phyloP scores from a whole-genome alignment of 2,113 vertebrate genomes.

The Zosterops lateralis region DNA sequence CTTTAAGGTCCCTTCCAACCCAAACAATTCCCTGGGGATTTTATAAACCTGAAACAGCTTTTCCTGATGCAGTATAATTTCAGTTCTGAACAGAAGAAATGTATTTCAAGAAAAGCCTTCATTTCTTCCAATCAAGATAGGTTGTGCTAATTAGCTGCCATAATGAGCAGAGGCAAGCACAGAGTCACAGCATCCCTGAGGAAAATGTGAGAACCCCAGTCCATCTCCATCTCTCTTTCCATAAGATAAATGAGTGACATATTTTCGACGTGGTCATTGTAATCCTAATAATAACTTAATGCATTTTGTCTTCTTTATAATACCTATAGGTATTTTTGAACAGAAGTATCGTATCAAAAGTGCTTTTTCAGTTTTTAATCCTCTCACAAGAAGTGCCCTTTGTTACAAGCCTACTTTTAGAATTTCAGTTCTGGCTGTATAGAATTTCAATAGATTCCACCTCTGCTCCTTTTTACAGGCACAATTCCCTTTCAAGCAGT shows the following conservation, averaged over 20 bases:
- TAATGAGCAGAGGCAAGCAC: background rate
- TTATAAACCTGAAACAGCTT: background rate
- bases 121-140: background rate
- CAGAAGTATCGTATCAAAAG: background rate
- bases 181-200: background rate
- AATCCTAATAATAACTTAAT: background rate
- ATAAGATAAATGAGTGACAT: background rate
- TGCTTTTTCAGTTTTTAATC: background rate
- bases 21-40: background rate
- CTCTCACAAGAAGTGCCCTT: background rate
- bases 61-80: background rate
- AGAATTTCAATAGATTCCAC: background rate
- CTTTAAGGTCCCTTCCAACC: background rate
- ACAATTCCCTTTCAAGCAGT: background rate
- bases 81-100: background rate
- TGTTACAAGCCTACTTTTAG: background rate
- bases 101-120: background rate
- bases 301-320: background rate
- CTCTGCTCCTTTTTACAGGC: background rate
- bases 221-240: background rate
- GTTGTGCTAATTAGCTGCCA: background rate
- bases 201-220: background rate
- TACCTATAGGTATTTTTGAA: background rate
- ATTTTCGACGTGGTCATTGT: background rate
- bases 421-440: background rate